These are phyloP conservation scores for Chiloscyllium punctatum DNA, from an alignment of 2,797 vertebrate species.

Conservation along the genomic window DNA sequence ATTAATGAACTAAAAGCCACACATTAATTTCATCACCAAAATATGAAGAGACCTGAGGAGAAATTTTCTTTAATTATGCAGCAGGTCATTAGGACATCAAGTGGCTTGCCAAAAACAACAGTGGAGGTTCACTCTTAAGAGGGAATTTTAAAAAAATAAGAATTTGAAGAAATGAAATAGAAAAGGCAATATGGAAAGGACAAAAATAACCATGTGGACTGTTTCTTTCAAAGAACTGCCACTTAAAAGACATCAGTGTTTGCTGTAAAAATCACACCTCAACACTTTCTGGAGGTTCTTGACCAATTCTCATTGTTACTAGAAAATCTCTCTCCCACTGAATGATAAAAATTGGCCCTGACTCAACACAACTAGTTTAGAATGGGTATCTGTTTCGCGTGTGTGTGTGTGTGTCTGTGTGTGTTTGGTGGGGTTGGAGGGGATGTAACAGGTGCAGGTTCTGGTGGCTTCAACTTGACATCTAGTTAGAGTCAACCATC, in stretches of 20 bases:
- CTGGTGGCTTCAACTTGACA: not conserved
- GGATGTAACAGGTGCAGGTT: not conserved
- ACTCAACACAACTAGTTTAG: not conserved
- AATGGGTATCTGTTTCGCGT: not conserved
- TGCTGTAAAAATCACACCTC: not conserved
- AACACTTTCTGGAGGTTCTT: not conserved
- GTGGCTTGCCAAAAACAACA: not conserved
- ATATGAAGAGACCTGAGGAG: not conserved
- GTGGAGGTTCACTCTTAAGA: not conserved
- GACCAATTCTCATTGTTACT: not conserved
- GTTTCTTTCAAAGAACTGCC: not conserved
- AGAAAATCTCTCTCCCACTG: not conserved
- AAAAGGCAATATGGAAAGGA: not conserved
- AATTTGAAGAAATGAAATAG: not conserved
- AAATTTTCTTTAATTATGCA: not conserved
- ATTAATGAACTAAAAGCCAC: not conserved
- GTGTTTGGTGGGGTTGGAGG: not conserved
- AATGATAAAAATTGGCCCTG: not conserved
- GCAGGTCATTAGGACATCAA: not conserved
- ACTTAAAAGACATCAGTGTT: not conserved
- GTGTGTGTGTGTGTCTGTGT: not conserved
- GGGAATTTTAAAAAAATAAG: not conserved
- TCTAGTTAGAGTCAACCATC: not conserved
- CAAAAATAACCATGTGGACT: too few species aligned
- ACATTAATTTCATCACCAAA: not conserved